Evolutionary conservation across 37 sponge, comb jelly and placozoan species (phyloP), one percentile per base, ranked within the genome.

Genomic region (Agelas oroides): DNA sequence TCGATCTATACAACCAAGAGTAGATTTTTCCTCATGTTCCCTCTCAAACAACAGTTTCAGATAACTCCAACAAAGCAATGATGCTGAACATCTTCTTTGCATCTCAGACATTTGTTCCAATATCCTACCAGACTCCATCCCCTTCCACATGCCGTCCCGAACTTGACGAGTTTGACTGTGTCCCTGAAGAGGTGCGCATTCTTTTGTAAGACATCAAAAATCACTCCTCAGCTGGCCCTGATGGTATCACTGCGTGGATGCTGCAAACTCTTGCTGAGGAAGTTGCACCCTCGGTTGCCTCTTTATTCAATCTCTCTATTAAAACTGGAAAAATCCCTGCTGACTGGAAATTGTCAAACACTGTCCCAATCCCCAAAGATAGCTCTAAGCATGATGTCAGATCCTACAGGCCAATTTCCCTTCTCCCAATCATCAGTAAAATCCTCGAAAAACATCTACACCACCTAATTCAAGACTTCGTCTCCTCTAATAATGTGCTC

Each of bases 41-140:
- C n/a, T n/a, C n/a, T n/a, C n/a, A n/a, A n/a, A n/a, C n/a, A n/a
- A n/a, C n/a, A n/a, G 55, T 54, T 46, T 52, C 52, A 46, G 25
- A 60, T 60, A 31, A 76, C 32, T 33, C 35, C 21, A 62, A 59
- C 31, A 76, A 76, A 33, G 59, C 61, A 28, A 35, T 30, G 19
- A 28, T 76, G 19, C 77, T 76, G 20, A 76, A 76, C 59, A 21
- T 16, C 24, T 59, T 60, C 62, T 76, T 76, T 76, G 77, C 61
- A 35, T 60, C 60, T n/a, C 59, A n/a, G n/a, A n/a, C n/a, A n/a
- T n/a, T n/a, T n/a, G n/a, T n/a, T n/a, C n/a, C n/a, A n/a, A n/a
- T n/a, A n/a, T 20, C 16, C 59, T 57, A 20, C 59, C 16, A 57
- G 16, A 57, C 59, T 57, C 19, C 59, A 57, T 57, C 16, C 19